Base-by-base conservation (phyloP, 2,113 vertebrate species). In the Chelonoidis abingdonii region DNA sequence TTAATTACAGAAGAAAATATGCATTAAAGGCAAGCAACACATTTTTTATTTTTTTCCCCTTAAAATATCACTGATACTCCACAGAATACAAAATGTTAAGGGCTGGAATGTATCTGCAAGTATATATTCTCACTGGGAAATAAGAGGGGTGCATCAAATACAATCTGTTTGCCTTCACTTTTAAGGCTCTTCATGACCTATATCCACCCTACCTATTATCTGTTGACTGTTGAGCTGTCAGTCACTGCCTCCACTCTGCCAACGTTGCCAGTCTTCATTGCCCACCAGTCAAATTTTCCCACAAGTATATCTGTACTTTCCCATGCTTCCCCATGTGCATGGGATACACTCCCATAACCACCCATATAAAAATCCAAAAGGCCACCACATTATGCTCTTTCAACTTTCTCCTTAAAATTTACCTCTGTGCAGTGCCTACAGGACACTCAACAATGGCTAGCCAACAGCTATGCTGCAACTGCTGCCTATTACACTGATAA, bases 1-100 rank as follows among this genome's bases (percentile, higher is more conserved):
- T 88, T 95, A 96, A 97, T 93, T 93, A 92, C 97, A 86, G 91
- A 90, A 92, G 88, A 53, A 89, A 89, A 31, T 17, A 41, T 90
- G 54, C 5, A 1, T 89, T 65, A 75, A 65, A 80, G 79, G 38
- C 84, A 89, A 53, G 47, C 50, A 65, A 54, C 21, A 2, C 12
- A 79, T 59, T 87, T 78, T 78, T 25, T 29, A 47, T 24, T 47
- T 24, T 75, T 86, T 89, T 44, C 52, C 47, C 49, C 52, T 83
- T 92, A 87, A 96, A 91, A 94, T 29, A 87, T 83, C 12, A 1
- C 25, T 10, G 19, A 83, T 80, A 80, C 90, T 93, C 86, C 53
- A 62, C 27, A 13, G 6, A 53, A 84, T 21, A 80, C 52, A 21
- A 80, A 90, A n/a, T 52, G 80, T 31, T 78, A 87, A 50, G 53